Evolutionary conservation across 2,113 vertebrate species (phyloP).

Genomic region (Sminthopsis crassicaudata): DNA sequence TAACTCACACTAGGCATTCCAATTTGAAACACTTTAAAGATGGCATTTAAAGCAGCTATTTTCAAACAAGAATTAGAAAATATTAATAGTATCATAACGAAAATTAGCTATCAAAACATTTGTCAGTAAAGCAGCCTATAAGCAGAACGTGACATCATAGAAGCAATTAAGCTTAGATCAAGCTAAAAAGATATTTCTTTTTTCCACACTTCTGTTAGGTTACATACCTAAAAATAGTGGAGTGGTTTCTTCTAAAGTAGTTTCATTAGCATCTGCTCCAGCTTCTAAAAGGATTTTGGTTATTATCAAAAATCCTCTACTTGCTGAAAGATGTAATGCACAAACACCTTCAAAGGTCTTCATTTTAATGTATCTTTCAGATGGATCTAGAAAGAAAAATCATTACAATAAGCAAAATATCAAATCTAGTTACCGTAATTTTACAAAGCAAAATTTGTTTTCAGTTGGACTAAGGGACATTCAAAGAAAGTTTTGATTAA

Average conservation of each 20-base stretch:
- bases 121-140: not conserved
- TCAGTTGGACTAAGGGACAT: conserved; percentile 18
- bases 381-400: conserved; percentile 75
- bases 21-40: conserved; percentile 50
- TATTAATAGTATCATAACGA: conserved; percentile 58
- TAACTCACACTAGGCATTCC: conserved; percentile 38
- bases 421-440: not conserved
- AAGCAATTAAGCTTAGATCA: conserved; percentile 19
- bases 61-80: conserved; percentile 37
- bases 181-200: not conserved
- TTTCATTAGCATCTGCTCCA: conserved; percentile 86
- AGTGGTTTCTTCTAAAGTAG: conserved; percentile 89
- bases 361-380: conserved; percentile 85
- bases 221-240: conserved; percentile 91
- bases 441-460: conserved; percentile 56
- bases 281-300: conserved; percentile 86
- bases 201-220: conserved; percentile 25
- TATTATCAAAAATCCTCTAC: conserved; percentile 84
- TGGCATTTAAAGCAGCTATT: not conserved
- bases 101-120: conserved; percentile 12
- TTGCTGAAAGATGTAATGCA: conserved; percentile 90
- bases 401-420: conserved; percentile 4
- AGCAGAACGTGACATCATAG: not conserved
- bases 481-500: conserved; percentile 41
- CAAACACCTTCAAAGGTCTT: conserved; percentile 91